Conservation (phyloP, 1,140 invertebrate genomes). For the Caenorhabditis brenneri region DNA sequence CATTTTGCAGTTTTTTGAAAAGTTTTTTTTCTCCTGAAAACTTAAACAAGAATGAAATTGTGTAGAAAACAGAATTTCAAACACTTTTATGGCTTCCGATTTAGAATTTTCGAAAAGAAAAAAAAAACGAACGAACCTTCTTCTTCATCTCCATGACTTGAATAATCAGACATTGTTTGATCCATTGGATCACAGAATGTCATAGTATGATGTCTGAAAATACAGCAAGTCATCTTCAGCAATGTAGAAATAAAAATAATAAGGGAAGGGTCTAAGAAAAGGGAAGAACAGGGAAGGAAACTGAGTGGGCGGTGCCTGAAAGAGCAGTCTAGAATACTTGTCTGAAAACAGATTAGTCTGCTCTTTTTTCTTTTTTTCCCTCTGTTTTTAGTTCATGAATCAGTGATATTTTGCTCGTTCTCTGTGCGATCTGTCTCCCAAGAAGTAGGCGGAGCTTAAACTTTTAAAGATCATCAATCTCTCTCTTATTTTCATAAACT, state of each 20-base stretch:
- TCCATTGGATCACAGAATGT: constrained; percentile 27
- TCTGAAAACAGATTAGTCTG: constrained; percentile 23
- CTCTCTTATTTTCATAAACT: not conserved
- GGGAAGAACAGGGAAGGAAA: not conserved
- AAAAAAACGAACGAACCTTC: not conserved
- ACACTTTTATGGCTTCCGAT: not conserved
- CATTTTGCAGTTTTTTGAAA: no score
- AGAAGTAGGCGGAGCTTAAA: not conserved
- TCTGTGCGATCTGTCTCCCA: not conserved
- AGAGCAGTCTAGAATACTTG: not conserved
- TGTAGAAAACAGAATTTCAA: no score
- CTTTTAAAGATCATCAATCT: constrained; percentile 8
- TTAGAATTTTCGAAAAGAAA: not conserved
- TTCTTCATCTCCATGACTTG: not conserved
- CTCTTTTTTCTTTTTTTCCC: not conserved
- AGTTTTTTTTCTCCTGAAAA: no score
- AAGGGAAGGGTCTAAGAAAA: no score
- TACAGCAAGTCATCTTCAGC: not conserved
- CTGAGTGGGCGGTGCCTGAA: not conserved
- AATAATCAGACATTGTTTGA: not conserved
- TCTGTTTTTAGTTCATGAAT: not conserved
- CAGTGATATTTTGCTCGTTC: constrained; percentile 2
- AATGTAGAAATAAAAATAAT: not conserved
- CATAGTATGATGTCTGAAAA: constrained; percentile 16
- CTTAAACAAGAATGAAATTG: no score